Evolutionary conservation across 2,888 invertebrate genomes (phyloP).

Genomic region (Scelioninae gen. 1): DNA sequence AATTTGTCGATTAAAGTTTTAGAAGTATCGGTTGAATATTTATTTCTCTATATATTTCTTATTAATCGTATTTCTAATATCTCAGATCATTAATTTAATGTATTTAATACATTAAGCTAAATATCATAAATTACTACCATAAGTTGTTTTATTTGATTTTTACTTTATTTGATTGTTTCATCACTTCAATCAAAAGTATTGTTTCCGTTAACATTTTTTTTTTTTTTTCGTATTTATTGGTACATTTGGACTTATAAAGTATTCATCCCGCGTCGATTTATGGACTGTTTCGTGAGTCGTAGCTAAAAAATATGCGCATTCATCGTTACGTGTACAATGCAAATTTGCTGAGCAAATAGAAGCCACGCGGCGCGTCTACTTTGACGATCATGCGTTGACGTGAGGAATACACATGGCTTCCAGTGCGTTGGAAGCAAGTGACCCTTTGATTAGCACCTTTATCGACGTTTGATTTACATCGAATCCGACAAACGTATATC

Average conservation of each 20-base stretch:
- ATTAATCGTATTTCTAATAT: too few species aligned
- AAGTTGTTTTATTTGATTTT: too few species aligned
- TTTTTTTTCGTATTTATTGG: background rate
- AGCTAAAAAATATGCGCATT: constrained; percentile 75
- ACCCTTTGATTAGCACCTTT: constrained; percentile 66
- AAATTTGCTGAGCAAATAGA: constrained; percentile 78
- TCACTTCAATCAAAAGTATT: constrained; percentile 1
- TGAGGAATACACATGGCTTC: constrained; percentile 59
- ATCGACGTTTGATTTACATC: constrained; percentile 60
- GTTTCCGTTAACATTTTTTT: background rate
- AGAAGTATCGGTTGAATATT: too few species aligned
- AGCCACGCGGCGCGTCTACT: constrained; percentile 64
- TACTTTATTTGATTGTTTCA: too few species aligned
- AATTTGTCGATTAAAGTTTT: too few species aligned
- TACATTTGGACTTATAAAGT: constrained; percentile 25
- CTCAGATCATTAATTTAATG: too few species aligned
- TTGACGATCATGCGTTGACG: constrained; percentile 53
- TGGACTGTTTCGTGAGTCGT: constrained; percentile 68
- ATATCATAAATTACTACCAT: too few species aligned
- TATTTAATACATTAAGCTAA: too few species aligned
- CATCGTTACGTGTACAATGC: constrained; percentile 75
- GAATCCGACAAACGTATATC: constrained; percentile 42
- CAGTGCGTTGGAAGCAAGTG: constrained; percentile 45
- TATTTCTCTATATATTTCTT: too few species aligned
- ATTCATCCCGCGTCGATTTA: constrained; percentile 61